Evolutionary conservation across 2,797 vertebrate genomes (phyloP).

Genomic region (Micromesistius poutassou): DNA sequence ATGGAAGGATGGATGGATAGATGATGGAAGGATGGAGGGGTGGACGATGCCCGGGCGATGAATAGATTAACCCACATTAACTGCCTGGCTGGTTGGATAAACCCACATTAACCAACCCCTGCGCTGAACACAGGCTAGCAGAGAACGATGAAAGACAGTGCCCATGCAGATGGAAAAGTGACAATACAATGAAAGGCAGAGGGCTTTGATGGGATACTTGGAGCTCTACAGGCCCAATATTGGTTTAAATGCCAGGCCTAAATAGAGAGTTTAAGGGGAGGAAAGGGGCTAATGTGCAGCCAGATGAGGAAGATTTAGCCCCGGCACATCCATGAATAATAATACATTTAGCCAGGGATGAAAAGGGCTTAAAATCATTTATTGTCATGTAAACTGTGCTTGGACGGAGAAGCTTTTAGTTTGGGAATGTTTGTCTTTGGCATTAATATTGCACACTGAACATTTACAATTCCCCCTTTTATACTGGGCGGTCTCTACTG

Average conservation of each 20-base stretch:
- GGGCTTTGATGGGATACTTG: conserved; percentile 55
- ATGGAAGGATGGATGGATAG: conserved; percentile 17
- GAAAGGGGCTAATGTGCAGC: conserved; percentile 60
- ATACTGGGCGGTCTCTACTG: conserved; percentile 35
- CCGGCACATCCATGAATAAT: conserved; percentile 73
- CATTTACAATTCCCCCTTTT: conserved; percentile 51
- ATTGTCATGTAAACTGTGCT: conserved; percentile 74
- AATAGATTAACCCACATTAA: conserved; percentile 64
- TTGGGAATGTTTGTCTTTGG: conserved; percentile 63
- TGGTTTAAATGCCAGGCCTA: conserved; percentile 74
- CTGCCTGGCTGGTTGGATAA: conserved; percentile 64
- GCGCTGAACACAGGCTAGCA: conserved; percentile 56
- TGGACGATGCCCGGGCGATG: conserved; percentile 30
- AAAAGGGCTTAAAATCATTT: conserved; percentile 44
- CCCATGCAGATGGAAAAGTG: conserved; percentile 65
- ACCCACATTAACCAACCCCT: conserved; percentile 64
- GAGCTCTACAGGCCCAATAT: conserved; percentile 66
- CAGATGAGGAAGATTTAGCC: conserved; percentile 67
- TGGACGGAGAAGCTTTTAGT: conserved; percentile 35
- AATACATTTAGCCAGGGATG: conserved; percentile 66
- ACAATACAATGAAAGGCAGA: conserved; percentile 70
- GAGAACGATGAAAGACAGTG: conserved; percentile 59
- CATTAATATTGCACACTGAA: conserved; percentile 61
- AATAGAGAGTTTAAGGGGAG: conserved; percentile 54
- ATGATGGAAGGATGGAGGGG: conserved; percentile 30